A percentile compares a stretch with the other conserved stretches of the same genome.
Conservation (phyloP, 2,888 invertebrate genomes). For the Anorthoa munda region DNA sequence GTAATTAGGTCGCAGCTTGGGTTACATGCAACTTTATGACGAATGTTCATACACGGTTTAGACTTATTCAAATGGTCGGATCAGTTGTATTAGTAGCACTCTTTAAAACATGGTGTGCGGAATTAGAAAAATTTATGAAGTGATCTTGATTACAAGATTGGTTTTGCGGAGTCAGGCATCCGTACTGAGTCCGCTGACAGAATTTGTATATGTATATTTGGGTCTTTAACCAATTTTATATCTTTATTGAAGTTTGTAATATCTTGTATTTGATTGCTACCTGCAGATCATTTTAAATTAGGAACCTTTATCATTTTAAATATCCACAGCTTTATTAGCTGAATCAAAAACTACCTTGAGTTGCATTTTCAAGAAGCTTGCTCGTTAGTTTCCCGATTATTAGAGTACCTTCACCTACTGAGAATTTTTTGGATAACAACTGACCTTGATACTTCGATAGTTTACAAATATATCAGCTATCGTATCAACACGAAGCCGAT, state of each 20-base stretch:
- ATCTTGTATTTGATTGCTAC: neutral
- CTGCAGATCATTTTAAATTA: neutral
- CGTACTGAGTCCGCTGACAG: neutral
- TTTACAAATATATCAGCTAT: constrained; percentile 31
- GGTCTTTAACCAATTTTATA: neutral
- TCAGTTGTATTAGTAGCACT: neutral
- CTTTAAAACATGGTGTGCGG: constrained; percentile 3
- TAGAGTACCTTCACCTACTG: neutral
- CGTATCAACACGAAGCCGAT: constrained; percentile 21
- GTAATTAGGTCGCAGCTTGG: constrained; percentile 65
- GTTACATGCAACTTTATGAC: constrained; percentile 57
- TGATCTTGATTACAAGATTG: neutral
- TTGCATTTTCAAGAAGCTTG: no score
- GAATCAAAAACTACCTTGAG: neutral
- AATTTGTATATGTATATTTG: neutral
- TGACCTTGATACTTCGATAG: constrained; percentile 6
- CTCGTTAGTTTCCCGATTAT: neutral
- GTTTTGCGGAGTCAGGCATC: neutral
- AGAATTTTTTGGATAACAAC: neutral
- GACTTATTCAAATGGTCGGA: constrained; percentile 4
- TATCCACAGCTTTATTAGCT: neutral
- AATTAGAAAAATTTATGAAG: no score
- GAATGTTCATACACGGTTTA: neutral
- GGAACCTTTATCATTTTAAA: neutral
- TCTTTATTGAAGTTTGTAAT: neutral